Conservation (phyloP, 2,113 vertebrate species). For the Toxostoma redivivum region DNA sequence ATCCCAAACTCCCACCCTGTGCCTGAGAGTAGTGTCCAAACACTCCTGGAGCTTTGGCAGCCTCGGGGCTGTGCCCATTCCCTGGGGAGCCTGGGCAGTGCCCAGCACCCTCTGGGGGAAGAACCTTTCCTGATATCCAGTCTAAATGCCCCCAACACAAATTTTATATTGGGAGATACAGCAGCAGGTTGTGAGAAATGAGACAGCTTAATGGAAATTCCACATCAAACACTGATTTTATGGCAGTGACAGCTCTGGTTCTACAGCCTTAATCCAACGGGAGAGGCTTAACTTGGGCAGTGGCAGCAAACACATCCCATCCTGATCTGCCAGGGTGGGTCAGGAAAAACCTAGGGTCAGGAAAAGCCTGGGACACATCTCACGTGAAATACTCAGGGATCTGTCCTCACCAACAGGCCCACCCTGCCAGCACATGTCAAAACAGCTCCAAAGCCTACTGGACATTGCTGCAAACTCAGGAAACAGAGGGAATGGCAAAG, state of each 20-base stretch:
- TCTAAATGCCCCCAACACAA: rapidly evolving
- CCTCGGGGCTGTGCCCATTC: rapidly evolving
- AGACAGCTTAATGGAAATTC: background rate
- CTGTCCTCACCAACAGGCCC: background rate
- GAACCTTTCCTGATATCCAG: background rate
- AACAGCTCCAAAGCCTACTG: background rate
- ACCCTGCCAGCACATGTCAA: background rate
- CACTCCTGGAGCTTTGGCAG: rapidly evolving
- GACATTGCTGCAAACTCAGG: rapidly evolving
- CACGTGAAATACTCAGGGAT: background rate
- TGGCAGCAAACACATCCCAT: background rate
- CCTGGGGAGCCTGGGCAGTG: background rate
- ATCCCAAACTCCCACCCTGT: background rate
- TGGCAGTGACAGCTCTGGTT: background rate
- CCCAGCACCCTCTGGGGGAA: background rate
- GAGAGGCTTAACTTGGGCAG: background rate
- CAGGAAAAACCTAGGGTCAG: background rate
- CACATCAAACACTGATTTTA: background rate
- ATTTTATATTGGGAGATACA: background rate
- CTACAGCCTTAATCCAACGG: background rate
- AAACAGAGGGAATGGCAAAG: background rate
- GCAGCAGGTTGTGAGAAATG: background rate
- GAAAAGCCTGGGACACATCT: background rate
- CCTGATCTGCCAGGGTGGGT: background rate
- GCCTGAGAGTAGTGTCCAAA: rapidly evolving